Evolutionary conservation across 2,797 vertebrate species (phyloP), one percentile per base, ranked within the genome.

Genomic region (Notolabrus celidotus): DNA sequence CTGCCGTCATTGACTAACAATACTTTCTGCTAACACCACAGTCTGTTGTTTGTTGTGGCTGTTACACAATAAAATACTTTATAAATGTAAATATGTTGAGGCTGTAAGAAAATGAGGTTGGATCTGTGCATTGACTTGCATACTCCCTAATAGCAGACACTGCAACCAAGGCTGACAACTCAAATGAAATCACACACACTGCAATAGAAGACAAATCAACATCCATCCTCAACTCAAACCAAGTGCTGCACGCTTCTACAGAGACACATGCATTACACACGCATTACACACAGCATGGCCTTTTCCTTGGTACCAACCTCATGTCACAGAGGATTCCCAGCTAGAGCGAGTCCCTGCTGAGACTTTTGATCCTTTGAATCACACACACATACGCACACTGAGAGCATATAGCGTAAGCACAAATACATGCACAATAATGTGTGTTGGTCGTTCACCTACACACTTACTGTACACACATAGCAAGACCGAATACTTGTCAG

Each of bases 401-500:
- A 31, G 1, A 11, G 34, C 16, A 23, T 17, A 12, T 10, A 5
- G 19, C 12, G 46, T 29, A 10, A 19, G 20, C 49, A 64, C 15
- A 19, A 38, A 56, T 50, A 22, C 17, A 22, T 25, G 14, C 3
- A 20, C 54, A 41, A 7, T 17, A 10, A 51, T 16, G 17, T 49
- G 14, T 33, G 25, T 34, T 41, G 19, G 15, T 17, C 15, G 25
- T 62, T 42, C 39, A n/a, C n/a, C n/a, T n/a, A n/a, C n/a, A n/a
- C n/a, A n/a, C 12, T 33, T 50, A 15, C 16, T 12, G 16, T 56
- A 16, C 47, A 67, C 55, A 36, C 41, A 36, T 36, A 43, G 23
- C n/a, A 19, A 64, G 31, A 47, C 54, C n/a, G 17, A 66, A 39
- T 41, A 41, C 50, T 71, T 77, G 76, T 80, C 78, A 74, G 5